Evolutionary conservation across 2,888 invertebrate genomes (phyloP).

Genomic region (Plagodis dolabraria): DNA sequence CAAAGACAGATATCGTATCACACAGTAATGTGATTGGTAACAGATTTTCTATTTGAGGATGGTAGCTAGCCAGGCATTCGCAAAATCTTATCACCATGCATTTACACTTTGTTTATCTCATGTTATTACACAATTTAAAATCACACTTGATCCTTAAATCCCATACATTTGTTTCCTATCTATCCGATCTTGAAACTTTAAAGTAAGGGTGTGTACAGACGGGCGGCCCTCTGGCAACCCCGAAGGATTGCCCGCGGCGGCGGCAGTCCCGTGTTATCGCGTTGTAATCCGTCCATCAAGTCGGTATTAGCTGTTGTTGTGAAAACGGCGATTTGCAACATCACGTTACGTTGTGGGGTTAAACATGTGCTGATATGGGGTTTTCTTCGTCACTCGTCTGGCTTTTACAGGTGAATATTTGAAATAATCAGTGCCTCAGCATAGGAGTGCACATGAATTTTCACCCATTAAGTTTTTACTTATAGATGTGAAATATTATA

Average conservation of each 20-base stretch:
- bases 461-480: too few relatives aligned
- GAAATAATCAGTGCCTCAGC: too few relatives aligned
- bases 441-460: too few relatives aligned
- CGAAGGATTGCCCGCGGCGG: constrained; percentile 27
- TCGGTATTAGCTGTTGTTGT: constrained; percentile 47
- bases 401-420: background rate
- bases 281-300: constrained; percentile 74
- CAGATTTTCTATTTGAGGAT: too few relatives aligned
- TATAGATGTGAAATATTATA: too few relatives aligned
- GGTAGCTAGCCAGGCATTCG: too few relatives aligned
- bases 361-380: constrained; percentile 17
- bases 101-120: background rate
- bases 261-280: constrained; percentile 66
- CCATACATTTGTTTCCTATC: constrained; percentile 41
- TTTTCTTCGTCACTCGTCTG: constrained; percentile 9
- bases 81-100: too few relatives aligned
- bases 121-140: constrained; percentile 2
- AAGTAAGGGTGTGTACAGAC: constrained; percentile 59
- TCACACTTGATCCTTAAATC: constrained; percentile 16
- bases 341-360: constrained; percentile 30
- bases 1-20: too few relatives aligned
- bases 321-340: constrained; percentile 41
- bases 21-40: too few relatives aligned
- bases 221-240: constrained; percentile 4
- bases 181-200: constrained; percentile 67